Evolutionary conservation across 2,113 vertebrate genomes (phyloP).

Genomic region (Pan troglodytes): NHGRI_mPanTro3-v2.1_pri NC_072398.2:10189001-10189500

Average conservation of each 20-base stretch:
- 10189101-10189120: neutral
- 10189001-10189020: neutral
- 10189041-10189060: neutral
- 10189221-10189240: neutral
- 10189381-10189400: neutral
- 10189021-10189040: neutral
- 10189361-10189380: neutral
- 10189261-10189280: neutral
- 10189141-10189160: neutral
- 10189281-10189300: neutral
- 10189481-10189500: no score
- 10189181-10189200: neutral
- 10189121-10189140: neutral
- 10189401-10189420: fast-evolving
- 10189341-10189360: neutral
- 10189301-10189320: neutral
- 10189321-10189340: neutral
- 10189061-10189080: neutral
- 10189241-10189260: neutral
- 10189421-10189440: neutral
- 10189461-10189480: neutral
- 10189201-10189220: neutral
- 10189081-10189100: neutral
- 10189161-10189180: neutral
- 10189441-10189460: neutral